These are phyloP conservation scores for Myripristis jacobus DNA, from an alignment of 2,797 vertebrate species.

Conservation along the genomic window DNA sequence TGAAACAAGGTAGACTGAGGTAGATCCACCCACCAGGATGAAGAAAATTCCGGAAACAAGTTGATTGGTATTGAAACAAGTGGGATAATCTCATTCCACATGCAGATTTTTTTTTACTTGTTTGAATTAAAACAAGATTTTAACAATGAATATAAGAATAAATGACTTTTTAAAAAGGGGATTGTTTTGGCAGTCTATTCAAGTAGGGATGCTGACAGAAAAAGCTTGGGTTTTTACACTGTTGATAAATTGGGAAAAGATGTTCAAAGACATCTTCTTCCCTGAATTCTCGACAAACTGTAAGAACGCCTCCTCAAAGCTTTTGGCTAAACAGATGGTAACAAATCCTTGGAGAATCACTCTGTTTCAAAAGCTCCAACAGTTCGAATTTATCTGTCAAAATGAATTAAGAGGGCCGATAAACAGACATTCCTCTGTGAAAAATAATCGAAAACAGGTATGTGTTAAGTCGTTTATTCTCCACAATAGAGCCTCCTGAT, in stretches of 20 bases:
- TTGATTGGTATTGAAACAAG: no score
- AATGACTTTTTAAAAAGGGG: no score
- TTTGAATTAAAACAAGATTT: no score
- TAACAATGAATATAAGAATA: no score
- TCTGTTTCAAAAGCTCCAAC: constrained; percentile 28
- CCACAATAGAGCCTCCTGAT: constrained; percentile 42
- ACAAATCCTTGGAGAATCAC: constrained; percentile 31
- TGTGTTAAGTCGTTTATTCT: constrained; percentile 49
- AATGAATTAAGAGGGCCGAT: constrained; percentile 39
- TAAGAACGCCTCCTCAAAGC: constrained; percentile 28
- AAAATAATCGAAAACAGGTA: constrained; percentile 39
- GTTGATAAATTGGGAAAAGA: neutral
- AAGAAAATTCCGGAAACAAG: no score
- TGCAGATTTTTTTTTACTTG: no score
- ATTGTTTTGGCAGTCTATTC: no score
- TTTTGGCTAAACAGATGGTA: constrained; percentile 15
- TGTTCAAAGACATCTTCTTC: constrained; percentile 1
- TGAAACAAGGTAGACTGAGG: no score
- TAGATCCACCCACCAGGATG: no score
- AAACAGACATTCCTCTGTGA: constrained; percentile 27
- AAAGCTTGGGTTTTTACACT: no score
- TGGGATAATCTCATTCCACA: no score
- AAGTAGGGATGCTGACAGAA: no score
- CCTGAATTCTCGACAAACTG: constrained; percentile 43
- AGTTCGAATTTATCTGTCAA: constrained; percentile 40